Evolutionary conservation across 2,113 vertebrate species (phyloP), one percentile per base, ranked within the genome.

Genomic region (Gallinago media): DNA sequence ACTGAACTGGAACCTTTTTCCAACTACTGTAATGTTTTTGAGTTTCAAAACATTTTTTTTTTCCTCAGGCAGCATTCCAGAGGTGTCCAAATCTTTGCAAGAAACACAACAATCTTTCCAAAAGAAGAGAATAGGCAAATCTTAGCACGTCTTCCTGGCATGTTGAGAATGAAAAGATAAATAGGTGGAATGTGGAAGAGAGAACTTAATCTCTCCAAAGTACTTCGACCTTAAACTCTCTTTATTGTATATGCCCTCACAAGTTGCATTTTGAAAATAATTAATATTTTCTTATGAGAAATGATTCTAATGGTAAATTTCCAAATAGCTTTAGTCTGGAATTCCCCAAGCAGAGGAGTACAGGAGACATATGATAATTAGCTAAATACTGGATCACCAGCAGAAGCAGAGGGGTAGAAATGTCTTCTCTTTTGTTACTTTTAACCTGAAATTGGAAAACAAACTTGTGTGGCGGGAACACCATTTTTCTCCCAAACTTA

Each of bases 91-190:
- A 79, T 50, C 12, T 85, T 73, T 62, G 9, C 40, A 5, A 75
- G 19, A 72, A 71, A 78, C 2, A 2, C 1, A 59, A 38, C 0
- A 66, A 46, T 27, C 42, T 72, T 75, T 82, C 22, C 11, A 66
- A 55, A 91, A 58, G 12, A 70, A 56, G 31, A 31, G 0, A 75
- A 36, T 4, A 50, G 17, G 11, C 10, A 78, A 49, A 75, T 70
- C 10, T 34, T 56, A 38, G 2, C 0, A 0, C 17, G 1, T 47
- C 12, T 65, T 68, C 11, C 32, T 61, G 17, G 29, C 25, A 63
- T 0, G 1, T 54, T 91, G 70, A 47, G 9, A 75, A 6, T 55
- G 4, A 15, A n/a, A 63, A 61, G 12, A 32, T 19, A 63, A 76
- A 38, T 32, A n/a, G 5, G 2, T 56, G 16, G 20, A 76, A 77